Evolutionary conservation across 2,888 invertebrate genomes (phyloP).

Genomic region (Erebia palarica): DNA sequence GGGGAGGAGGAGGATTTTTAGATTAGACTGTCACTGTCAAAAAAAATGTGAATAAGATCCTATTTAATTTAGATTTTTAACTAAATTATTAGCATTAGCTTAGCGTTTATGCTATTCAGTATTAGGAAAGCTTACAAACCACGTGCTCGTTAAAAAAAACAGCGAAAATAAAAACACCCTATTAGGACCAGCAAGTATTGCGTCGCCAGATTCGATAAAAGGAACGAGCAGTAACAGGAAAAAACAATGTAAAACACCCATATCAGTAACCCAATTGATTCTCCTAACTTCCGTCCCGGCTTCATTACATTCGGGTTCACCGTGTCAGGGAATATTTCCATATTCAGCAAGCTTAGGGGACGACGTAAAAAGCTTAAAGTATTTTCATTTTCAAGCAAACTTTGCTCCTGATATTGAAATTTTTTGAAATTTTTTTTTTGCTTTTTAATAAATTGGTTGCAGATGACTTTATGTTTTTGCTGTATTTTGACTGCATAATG

Average conservation of each 20-base stretch:
- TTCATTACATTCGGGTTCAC: conserved; percentile 27
- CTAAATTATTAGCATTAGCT: too few species aligned
- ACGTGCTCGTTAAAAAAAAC: not conserved
- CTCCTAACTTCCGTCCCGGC: conserved; percentile 14
- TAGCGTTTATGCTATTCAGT: too few species aligned
- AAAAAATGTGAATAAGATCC: too few species aligned
- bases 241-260: conserved; percentile 21
- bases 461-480: not conserved
- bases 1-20: too few species aligned
- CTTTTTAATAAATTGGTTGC: conserved; percentile 11
- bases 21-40: too few species aligned
- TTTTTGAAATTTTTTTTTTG: not conserved
- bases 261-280: conserved; percentile 29
- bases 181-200: not conserved
- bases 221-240: conserved; percentile 9
- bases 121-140: too few species aligned
- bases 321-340: conserved; percentile 11
- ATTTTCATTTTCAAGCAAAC: conserved; percentile 23
- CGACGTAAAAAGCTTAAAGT: conserved; percentile 16
- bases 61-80: too few species aligned
- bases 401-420: conserved; percentile 15
- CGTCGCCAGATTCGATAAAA: conserved; percentile 12
- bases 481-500: not conserved
- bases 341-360: conserved; percentile 20
- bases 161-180: not conserved